Evolutionary conservation across 1,140 invertebrate genomes (phyloP).

Genomic region (Oryzaephilus surinamensis): DNA sequence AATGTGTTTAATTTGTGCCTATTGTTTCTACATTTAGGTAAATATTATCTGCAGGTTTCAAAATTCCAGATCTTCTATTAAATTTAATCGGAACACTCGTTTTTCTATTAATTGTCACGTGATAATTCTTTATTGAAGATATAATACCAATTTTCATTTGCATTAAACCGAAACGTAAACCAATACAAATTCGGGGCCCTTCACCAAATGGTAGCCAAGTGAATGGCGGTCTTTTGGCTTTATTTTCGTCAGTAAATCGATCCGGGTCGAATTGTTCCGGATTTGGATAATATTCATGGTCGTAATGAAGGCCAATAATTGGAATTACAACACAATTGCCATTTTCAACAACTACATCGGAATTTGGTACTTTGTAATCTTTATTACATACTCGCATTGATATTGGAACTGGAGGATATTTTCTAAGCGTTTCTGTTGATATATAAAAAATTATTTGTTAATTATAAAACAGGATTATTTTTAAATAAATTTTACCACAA

Average conservation of each 20-base stretch:
- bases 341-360: constrained; percentile 36
- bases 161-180: constrained; percentile 38
- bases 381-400: constrained; percentile 42
- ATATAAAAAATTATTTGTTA: background rate
- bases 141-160: constrained; percentile 40
- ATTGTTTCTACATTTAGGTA: too few relatives aligned
- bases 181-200: constrained; percentile 46
- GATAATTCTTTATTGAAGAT: constrained; percentile 33
- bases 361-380: constrained; percentile 34
- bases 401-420: constrained; percentile 40
- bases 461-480: background rate
- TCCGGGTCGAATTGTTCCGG: constrained; percentile 59
- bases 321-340: constrained; percentile 50
- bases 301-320: constrained; percentile 48
- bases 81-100: constrained; percentile 9
- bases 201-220: constrained; percentile 47
- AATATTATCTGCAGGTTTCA: too few relatives aligned
- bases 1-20: too few relatives aligned
- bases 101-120: constrained; percentile 16
- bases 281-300: constrained; percentile 47
- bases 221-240: constrained; percentile 25
- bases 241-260: constrained; percentile 46
- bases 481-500: constrained; percentile 37
- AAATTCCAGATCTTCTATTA: too few relatives aligned
- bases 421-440: constrained; percentile 44